These are phyloP conservation scores for Macaria notata DNA, from an alignment of 2,888 invertebrate species.

Conservation along the genomic window DNA sequence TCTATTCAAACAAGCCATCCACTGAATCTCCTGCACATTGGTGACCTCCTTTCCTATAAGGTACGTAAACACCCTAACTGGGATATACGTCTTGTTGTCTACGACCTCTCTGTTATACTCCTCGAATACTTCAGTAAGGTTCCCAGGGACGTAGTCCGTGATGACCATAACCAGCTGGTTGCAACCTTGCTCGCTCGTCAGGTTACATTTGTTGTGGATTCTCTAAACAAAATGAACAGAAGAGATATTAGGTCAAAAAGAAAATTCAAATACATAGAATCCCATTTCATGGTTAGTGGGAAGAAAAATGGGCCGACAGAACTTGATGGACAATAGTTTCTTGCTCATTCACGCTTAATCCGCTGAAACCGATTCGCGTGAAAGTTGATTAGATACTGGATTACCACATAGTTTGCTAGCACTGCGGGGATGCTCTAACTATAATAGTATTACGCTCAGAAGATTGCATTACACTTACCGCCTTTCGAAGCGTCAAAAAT, in stretches of 20 bases:
- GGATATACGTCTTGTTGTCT: slow-evolving; percentile 83
- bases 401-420: no score
- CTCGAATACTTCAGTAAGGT: slow-evolving; percentile 92
- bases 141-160: slow-evolving; percentile 96
- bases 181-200: slow-evolving; percentile 84
- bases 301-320: no score
- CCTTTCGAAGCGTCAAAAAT: slow-evolving; percentile 87
- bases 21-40: slow-evolving; percentile 93
- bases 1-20: slow-evolving; percentile 98
- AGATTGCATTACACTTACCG: slow-evolving; percentile 72
- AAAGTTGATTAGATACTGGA: no score
- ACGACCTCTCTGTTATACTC: slow-evolving; percentile 88
- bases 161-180: slow-evolving; percentile 98
- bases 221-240: no score
- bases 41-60: slow-evolving; percentile 96
- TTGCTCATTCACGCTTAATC: no score
- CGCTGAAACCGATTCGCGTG: no score
- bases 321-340: no score
- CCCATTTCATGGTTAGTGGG: no score
- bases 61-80: slow-evolving; percentile 97
- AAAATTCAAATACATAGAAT: no score
- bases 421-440: no score
- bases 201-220: slow-evolving; percentile 47
- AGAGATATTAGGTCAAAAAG: no score
- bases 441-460: no score